Percentiles rank a stretch among this genome's conserved stretches.
phyloP scores from a whole-genome alignment of 37 sponge, comb jelly and placozoan genomes.

The Oscarella lobularis region DNA sequence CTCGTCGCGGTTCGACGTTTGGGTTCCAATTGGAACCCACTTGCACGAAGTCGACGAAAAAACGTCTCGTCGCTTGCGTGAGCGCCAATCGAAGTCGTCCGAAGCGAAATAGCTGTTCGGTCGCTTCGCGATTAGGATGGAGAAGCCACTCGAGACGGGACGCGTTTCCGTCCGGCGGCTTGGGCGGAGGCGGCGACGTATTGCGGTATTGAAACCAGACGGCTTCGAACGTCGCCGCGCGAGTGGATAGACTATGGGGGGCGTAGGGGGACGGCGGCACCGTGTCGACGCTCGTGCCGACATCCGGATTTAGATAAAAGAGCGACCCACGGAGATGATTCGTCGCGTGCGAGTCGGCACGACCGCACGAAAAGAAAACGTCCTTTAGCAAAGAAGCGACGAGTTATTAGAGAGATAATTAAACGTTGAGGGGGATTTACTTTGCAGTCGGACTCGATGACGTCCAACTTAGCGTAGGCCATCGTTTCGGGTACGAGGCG shows the following conservation, averaged over 20 bases:
- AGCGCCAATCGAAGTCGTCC: background rate
- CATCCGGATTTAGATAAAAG: too few relatives aligned
- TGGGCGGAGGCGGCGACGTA: background rate
- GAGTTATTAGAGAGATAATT: too few relatives aligned
- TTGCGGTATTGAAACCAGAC: background rate
- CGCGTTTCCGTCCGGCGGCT: background rate
- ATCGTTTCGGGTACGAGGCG: too few relatives aligned
- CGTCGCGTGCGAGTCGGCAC: too few relatives aligned
- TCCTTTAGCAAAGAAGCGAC: too few relatives aligned
- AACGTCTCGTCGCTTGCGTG: background rate
- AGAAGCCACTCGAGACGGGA: background rate
- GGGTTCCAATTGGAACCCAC: background rate
- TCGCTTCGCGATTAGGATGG: background rate
- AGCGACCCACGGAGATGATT: too few relatives aligned
- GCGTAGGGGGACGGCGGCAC: background rate
- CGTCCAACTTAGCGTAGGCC: too few relatives aligned
- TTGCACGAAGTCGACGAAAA: background rate
- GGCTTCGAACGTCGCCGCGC: background rate
- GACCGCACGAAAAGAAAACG: too few relatives aligned
- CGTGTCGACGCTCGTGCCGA: background rate
- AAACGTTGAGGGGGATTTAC: too few relatives aligned
- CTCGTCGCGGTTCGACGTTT: too few relatives aligned
- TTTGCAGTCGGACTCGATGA: too few relatives aligned
- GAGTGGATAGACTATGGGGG: background rate
- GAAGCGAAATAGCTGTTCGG: background rate